Evolutionary conservation across 2,113 vertebrate genomes (phyloP).

Genomic region (Nipponia nippon): DNA sequence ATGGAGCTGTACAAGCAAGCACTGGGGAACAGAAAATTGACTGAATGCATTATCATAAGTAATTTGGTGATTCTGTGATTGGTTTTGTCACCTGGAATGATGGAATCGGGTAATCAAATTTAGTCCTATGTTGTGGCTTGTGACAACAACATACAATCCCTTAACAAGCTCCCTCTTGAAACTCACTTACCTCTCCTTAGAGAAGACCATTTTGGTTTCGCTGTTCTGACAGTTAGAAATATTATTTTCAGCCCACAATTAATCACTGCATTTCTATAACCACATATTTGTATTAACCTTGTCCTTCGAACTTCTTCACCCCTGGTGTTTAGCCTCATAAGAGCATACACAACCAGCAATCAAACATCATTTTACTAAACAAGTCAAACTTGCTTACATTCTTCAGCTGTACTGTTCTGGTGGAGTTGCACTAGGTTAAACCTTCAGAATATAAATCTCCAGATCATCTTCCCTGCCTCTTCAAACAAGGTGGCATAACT

Average conservation of each 20-base stretch:
- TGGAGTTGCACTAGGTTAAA: not conserved
- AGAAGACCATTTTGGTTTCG: not conserved
- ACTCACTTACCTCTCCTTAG: not conserved
- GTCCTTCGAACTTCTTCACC: not conserved
- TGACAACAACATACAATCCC: not conserved
- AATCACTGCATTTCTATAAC: not conserved
- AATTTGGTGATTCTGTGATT: not conserved
- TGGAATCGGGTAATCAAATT: not conserved
- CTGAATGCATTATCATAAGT: not conserved
- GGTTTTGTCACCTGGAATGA: not conserved
- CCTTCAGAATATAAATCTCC: not conserved
- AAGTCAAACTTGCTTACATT: not conserved
- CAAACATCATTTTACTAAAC: not conserved
- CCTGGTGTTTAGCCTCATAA: not conserved
- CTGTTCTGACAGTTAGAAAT: not conserved
- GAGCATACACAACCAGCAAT: not conserved
- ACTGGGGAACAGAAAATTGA: not conserved
- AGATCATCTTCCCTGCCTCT: not conserved
- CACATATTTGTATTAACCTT: not conserved
- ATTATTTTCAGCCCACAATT: not conserved
- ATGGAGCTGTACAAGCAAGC: not conserved
- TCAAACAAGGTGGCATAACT: not conserved
- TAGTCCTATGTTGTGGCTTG: not conserved
- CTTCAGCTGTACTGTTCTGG: not conserved
- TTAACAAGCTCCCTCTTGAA: not conserved